These are phyloP conservation scores for Zaprionus lachaisei DNA, from an alignment of 1,140 invertebrate genomes.

Conservation along the genomic window DNA sequence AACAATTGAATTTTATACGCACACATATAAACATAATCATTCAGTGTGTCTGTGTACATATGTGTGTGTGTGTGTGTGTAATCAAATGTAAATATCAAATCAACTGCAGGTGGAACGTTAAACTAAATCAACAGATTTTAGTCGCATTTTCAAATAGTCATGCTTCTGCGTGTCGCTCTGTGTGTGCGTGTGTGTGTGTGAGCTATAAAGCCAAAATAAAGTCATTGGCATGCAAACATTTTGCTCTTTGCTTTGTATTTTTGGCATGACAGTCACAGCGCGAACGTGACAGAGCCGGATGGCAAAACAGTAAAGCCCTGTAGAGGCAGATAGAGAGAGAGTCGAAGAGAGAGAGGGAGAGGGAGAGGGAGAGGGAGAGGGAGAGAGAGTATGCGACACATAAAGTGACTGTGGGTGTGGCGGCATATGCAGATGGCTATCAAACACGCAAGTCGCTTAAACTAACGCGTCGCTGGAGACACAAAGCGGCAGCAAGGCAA, in stretches of 20 bases:
- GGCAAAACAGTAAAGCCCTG: neutral
- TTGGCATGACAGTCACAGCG: conserved; percentile 69
- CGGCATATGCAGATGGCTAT: conserved; percentile 50
- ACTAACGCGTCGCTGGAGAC: conserved; percentile 49
- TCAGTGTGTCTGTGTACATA: neutral
- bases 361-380: neutral
- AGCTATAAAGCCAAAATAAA: conserved; percentile 49
- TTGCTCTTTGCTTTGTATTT: conserved; percentile 47
- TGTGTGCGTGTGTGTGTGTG: conserved; percentile 7
- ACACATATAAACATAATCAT: neutral
- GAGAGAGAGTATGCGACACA: neutral
- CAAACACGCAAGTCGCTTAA: conserved; percentile 71
- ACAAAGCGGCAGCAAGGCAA: neutral
- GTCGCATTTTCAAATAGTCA: conserved; percentile 33
- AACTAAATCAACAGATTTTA: conserved; percentile 60
- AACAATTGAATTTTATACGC: conserved; percentile 53
- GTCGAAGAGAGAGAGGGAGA: neutral
- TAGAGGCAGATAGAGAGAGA: neutral
- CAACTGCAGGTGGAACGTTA: conserved; percentile 16
- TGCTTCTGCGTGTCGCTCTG: neutral
- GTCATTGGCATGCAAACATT: conserved; percentile 57
- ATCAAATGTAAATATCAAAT: conserved; percentile 52
- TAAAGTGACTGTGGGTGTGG: conserved; percentile 15
- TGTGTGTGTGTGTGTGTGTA: conserved; percentile 12
- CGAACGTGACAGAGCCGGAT: conserved; percentile 62